These are phyloP conservation scores for Stenchaetothrips biformis DNA, from an alignment of 2,888 invertebrate species.

Conservation along the genomic window DNA sequence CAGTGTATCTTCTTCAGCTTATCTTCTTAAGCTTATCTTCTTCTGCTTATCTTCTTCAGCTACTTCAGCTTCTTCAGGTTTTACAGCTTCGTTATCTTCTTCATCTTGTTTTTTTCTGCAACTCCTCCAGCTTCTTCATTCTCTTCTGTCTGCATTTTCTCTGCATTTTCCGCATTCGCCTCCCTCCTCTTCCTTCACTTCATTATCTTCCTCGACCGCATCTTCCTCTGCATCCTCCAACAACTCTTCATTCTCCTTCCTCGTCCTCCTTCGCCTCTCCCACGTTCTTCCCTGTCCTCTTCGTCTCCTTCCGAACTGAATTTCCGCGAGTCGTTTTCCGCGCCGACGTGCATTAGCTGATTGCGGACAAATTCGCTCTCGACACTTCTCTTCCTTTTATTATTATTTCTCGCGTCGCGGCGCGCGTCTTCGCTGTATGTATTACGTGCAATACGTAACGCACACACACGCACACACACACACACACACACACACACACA, in stretches of 20 bases:
- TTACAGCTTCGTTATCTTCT: no score
- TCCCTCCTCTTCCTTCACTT: background rate
- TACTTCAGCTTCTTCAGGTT: no score
- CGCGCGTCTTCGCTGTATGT: background rate
- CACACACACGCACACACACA: background rate
- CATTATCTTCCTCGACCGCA: background rate
- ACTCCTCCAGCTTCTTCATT: no score
- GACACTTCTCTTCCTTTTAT: conserved; percentile 32
- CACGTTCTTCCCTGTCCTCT: conserved; percentile 31
- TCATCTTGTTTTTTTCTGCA: no score
- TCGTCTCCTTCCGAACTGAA: conserved; percentile 13
- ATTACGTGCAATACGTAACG: background rate
- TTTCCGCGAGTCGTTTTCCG: conserved; percentile 36
- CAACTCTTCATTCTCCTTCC: conserved; percentile 30
- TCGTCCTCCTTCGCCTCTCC: conserved; percentile 26
- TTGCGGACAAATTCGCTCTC: conserved; percentile 31
- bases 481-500: background rate
- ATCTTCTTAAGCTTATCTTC: background rate
- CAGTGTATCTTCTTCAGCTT: background rate
- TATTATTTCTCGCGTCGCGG: conserved; percentile 27
- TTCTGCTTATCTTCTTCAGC: no score
- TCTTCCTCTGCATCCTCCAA: background rate
- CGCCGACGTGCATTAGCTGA: conserved; percentile 23
- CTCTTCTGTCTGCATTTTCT: no score
- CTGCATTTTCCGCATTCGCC: no score